These are phyloP conservation scores for Ispidina lecontei DNA, from an alignment of 2,797 vertebrate genomes.

Conservation along the genomic window DNA sequence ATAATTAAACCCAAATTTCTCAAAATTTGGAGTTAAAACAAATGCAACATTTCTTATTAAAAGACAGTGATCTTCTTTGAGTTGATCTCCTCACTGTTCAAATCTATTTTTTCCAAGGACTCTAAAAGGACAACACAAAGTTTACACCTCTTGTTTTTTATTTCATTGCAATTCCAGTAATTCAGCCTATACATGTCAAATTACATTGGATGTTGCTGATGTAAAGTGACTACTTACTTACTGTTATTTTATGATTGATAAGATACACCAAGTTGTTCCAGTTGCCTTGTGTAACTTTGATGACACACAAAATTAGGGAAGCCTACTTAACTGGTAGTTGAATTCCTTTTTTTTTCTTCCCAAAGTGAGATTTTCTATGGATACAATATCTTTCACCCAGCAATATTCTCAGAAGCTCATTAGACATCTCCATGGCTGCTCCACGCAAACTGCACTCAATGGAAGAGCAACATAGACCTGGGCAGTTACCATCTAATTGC, in stretches of 20 bases:
- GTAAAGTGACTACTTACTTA: background rate
- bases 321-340: background rate
- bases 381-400: background rate
- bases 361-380: background rate
- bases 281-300: background rate
- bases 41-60: background rate
- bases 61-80: background rate
- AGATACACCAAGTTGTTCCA: background rate
- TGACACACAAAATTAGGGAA: background rate
- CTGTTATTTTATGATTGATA: background rate
- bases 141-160: background rate
- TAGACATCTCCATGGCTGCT: background rate
- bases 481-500: background rate
- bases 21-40: background rate
- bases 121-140: background rate
- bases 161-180: background rate
- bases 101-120: background rate
- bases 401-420: background rate
- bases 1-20: background rate
- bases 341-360: background rate
- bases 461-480: background rate
- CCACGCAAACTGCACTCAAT: background rate
- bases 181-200: background rate
- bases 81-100: background rate
- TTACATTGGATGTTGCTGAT: background rate